Conservation (phyloP, 2,113 vertebrate genomes). For the Pseudolaguvia tuberculata region DNA sequence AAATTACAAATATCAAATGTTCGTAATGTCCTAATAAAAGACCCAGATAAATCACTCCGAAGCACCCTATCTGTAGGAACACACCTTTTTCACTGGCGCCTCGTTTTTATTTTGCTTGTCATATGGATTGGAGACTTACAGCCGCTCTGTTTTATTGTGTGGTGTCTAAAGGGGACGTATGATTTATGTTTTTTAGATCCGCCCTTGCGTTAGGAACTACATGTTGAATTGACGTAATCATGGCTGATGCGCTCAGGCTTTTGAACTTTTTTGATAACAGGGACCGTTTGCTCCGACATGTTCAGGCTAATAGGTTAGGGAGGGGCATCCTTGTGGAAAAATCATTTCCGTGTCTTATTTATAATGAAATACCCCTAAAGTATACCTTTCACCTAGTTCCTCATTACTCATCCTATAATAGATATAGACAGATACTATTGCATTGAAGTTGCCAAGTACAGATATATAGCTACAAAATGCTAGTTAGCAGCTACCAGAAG, state of each 20-base stretch:
- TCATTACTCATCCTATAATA: background rate
- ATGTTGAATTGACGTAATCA: background rate
- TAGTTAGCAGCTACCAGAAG: no score
- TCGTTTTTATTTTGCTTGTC: constrained; percentile 19
- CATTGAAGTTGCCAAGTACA: no score
- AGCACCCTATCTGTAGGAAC: background rate
- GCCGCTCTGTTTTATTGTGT: background rate
- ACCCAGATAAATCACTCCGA: background rate
- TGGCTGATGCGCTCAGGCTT: background rate
- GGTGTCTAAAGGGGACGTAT: background rate
- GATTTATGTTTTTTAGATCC: background rate
- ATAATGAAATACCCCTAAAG: background rate
- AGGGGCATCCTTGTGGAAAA: background rate
- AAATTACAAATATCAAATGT: background rate
- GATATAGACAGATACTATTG: no score
- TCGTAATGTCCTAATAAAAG: background rate
- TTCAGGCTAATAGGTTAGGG: background rate
- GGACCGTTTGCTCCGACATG: background rate
- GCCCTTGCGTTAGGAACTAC: background rate
- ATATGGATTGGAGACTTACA: background rate
- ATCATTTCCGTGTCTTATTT: background rate
- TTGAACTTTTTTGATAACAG: background rate
- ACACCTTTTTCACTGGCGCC: constrained; percentile 2
- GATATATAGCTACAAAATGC: no score
- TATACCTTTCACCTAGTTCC: background rate